These are phyloP conservation scores for Abrostola tripartita DNA, from an alignment of 2,888 invertebrate genomes.

Conservation along the genomic window DNA sequence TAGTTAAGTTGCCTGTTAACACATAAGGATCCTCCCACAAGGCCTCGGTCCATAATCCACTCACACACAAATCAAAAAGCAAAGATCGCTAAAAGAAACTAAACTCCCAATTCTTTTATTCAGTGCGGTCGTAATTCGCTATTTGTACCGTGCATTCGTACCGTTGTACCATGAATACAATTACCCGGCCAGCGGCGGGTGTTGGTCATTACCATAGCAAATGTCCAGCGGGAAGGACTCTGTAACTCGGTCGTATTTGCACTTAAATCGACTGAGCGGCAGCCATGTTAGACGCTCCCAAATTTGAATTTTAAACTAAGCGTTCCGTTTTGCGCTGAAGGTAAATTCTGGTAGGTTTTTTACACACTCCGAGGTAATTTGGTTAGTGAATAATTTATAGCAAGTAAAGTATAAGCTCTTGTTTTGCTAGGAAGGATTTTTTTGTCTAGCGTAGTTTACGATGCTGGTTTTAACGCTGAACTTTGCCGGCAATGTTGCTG, in stretches of 20 bases:
- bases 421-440: slow-evolving; percentile 44
- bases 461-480: neutral
- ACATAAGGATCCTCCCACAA: too few species aligned
- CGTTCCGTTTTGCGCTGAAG: slow-evolving; percentile 79
- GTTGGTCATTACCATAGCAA: slow-evolving; percentile 70
- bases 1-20: too few species aligned
- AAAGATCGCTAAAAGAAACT: slow-evolving; percentile 50
- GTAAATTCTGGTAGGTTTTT: slow-evolving; percentile 79
- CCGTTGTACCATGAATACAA: slow-evolving; percentile 73
- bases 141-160: slow-evolving; percentile 72
- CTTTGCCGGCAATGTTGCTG: slow-evolving; percentile 2
- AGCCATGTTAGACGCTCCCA: slow-evolving; percentile 76
- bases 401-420: slow-evolving; percentile 47
- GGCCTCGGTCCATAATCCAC: too few species aligned
- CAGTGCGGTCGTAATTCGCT: slow-evolving; percentile 66
- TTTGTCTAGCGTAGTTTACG: slow-evolving; percentile 1
- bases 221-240: slow-evolving; percentile 66
- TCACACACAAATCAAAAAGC: slow-evolving; percentile 50
- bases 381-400: slow-evolving; percentile 73
- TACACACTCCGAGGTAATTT: slow-evolving; percentile 69
- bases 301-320: slow-evolving; percentile 87
- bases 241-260: slow-evolving; percentile 73
- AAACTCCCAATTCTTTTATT: slow-evolving; percentile 59
- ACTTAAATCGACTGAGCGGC: slow-evolving; percentile 68
- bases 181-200: slow-evolving; percentile 67